Conservation (phyloP, 2,797 vertebrate genomes). For the Lepilemur septentrionalis region DNA sequence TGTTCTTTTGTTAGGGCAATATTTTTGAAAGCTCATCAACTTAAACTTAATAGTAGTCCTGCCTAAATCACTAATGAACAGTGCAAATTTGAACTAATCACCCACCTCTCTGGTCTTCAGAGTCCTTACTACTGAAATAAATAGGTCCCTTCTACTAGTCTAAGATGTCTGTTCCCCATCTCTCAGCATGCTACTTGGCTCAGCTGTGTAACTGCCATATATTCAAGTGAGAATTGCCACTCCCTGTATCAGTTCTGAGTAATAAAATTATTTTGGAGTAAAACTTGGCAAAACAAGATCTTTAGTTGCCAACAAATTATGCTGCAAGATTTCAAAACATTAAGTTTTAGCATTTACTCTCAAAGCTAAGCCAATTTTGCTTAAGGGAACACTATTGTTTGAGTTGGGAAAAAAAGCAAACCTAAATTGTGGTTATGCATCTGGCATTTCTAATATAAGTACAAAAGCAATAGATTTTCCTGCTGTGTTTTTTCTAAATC, state of each 20-base stretch:
- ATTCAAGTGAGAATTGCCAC: slow-evolving; percentile 65
- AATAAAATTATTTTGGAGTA: slow-evolving; percentile 76
- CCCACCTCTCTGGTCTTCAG: not conserved
- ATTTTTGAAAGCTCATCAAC: not conserved
- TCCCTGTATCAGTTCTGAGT: slow-evolving; percentile 55
- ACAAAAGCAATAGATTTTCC: slow-evolving; percentile 69
- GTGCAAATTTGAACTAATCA: not conserved
- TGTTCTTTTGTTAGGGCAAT: not conserved
- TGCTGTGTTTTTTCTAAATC: slow-evolving; percentile 45
- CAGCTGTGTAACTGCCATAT: slow-evolving; percentile 17
- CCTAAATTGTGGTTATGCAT: slow-evolving; percentile 72
- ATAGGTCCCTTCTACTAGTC: not conserved
- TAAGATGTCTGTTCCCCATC: not conserved
- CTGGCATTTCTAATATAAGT: slow-evolving; percentile 71
- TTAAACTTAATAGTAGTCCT: not conserved
- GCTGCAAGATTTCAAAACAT: slow-evolving; percentile 74
- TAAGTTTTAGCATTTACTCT: slow-evolving; percentile 70
- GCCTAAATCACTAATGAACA: not conserved
- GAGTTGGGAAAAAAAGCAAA: slow-evolving; percentile 62
- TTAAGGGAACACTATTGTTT: slow-evolving; percentile 74
- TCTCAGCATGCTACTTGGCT: not conserved
- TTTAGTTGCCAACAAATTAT: slow-evolving; percentile 71
- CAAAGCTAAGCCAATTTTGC: slow-evolving; percentile 71
- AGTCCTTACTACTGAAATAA: not conserved
- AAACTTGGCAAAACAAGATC: slow-evolving; percentile 74